A percentile compares a stretch with the other conserved stretches of the same genome.
Conservation (phyloP, 2,888 invertebrate genomes). For the Chrysolina americana region DNA sequence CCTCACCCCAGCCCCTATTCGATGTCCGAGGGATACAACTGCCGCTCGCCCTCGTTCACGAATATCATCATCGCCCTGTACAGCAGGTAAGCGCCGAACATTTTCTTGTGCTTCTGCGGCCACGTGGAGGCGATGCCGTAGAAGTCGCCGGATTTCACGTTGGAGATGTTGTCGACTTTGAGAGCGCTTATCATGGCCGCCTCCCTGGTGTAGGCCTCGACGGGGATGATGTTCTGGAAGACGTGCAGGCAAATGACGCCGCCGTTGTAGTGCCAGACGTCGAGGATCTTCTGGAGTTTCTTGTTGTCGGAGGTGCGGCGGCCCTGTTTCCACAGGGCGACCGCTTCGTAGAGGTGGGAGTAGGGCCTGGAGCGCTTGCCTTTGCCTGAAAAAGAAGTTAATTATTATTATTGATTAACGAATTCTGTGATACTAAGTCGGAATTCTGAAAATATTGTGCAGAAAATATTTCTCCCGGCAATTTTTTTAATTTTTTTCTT, state of each 20-base stretch:
- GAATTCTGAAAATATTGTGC: too few species aligned
- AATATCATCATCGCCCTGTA: constrained; percentile 88
- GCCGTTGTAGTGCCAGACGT: constrained; percentile 86
- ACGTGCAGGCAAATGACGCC: constrained; percentile 94
- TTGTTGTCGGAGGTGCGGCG: constrained; percentile 68
- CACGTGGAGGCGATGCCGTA: constrained; percentile 85
- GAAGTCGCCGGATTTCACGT: constrained; percentile 85
- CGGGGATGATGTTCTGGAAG: constrained; percentile 91
- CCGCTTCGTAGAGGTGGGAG: constrained; percentile 92
- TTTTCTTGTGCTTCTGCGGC: constrained; percentile 78
- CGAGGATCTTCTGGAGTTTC: constrained; percentile 86
- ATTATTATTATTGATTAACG: too few species aligned
- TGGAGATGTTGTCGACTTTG: constrained; percentile 82
- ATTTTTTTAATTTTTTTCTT: too few species aligned
- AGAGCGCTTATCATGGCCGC: constrained; percentile 95
- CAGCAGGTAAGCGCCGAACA: constrained; percentile 84
- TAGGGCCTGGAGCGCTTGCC: constrained; percentile 92
- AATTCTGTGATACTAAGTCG: too few species aligned
- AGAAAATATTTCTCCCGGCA: too few species aligned
- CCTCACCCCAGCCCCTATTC: constrained; percentile 54
- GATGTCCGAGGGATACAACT: constrained; percentile 84
- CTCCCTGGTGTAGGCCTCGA: constrained; percentile 94
- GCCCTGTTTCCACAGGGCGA: constrained; percentile 75
- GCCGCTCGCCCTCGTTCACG: constrained; percentile 90
- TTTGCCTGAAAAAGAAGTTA: constrained; percentile 65